A percentile compares a stretch with the other conserved stretches of the same genome.
phyloP scores from a whole-genome alignment of 1,140 invertebrate genomes.

The Solenopsis fugax region DNA sequence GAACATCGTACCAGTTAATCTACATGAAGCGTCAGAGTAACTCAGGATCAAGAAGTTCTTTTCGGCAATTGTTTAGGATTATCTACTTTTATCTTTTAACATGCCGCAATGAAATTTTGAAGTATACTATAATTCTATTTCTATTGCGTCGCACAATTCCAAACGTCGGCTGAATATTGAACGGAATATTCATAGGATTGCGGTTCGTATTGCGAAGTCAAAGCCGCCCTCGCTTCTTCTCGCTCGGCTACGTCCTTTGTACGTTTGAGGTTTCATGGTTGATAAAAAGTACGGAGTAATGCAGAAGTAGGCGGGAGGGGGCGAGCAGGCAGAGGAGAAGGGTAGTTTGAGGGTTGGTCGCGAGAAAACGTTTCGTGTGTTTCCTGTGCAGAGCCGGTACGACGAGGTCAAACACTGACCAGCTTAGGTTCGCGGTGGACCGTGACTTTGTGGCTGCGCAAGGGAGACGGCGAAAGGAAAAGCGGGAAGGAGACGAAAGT shows the following conservation, averaged over 20 bases:
- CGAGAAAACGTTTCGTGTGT: slow-evolving; percentile 73
- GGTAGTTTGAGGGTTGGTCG: slow-evolving; percentile 59
- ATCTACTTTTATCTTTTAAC: neutral
- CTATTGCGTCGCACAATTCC: slow-evolving; percentile 15
- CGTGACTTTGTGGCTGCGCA: slow-evolving; percentile 30
- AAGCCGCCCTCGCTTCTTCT: slow-evolving; percentile 69
- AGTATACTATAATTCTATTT: slow-evolving; percentile 5
- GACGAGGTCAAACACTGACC: slow-evolving; percentile 62
- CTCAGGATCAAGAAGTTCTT: no score
- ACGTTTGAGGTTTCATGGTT: slow-evolving; percentile 80
- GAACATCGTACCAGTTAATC: neutral
- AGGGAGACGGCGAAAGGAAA: slow-evolving; percentile 16
- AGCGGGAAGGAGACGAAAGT: neutral
- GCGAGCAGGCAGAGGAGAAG: neutral
- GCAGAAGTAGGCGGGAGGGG: slow-evolving; percentile 15
- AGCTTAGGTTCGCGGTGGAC: slow-evolving; percentile 66
- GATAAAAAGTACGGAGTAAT: slow-evolving; percentile 78
- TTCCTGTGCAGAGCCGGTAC: slow-evolving; percentile 48
- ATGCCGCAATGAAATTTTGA: neutral
- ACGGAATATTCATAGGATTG: slow-evolving; percentile 69
- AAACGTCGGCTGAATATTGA: slow-evolving; percentile 62
- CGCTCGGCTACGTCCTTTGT: slow-evolving; percentile 77
- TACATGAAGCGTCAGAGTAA: neutral
- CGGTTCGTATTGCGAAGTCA: slow-evolving; percentile 73
- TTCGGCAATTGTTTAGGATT: neutral